Percentiles rank a stretch among this genome's conserved stretches.
Conservation (phyloP, 2,113 vertebrate genomes). For the Prietella phreatophila region DNA sequence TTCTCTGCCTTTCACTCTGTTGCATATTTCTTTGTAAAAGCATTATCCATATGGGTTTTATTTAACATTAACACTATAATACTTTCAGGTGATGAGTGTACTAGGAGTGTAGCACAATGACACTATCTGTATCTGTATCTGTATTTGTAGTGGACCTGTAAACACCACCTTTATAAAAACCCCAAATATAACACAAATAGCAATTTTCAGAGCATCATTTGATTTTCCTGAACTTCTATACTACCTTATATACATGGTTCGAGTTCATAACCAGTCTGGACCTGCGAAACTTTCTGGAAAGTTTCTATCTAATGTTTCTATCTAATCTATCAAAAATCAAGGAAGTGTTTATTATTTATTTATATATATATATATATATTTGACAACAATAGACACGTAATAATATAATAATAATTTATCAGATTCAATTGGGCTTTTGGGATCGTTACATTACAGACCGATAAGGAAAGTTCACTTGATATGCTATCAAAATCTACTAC, state of each 20-base stretch:
- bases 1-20: neutral
- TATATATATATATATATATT: neutral
- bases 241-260: neutral
- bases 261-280: neutral
- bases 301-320: too few relatives aligned
- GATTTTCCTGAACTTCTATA: neutral
- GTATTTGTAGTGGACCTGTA: neutral
- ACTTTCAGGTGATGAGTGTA: neutral
- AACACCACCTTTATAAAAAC: neutral
- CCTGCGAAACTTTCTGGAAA: neutral
- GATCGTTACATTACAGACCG: neutral
- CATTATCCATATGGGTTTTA: neutral
- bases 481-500: neutral
- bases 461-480: neutral
- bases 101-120: neutral
- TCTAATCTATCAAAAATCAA: too few relatives aligned
- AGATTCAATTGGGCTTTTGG: neutral
- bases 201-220: neutral
- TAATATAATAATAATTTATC: neutral
- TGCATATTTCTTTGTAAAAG: neutral
- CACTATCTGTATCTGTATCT: neutral
- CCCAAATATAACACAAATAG: neutral
- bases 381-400: neutral
- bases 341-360: neutral
- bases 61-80: neutral